Conservation (phyloP, 2,888 invertebrate genomes). For the Fabriciana adippe region DNA sequence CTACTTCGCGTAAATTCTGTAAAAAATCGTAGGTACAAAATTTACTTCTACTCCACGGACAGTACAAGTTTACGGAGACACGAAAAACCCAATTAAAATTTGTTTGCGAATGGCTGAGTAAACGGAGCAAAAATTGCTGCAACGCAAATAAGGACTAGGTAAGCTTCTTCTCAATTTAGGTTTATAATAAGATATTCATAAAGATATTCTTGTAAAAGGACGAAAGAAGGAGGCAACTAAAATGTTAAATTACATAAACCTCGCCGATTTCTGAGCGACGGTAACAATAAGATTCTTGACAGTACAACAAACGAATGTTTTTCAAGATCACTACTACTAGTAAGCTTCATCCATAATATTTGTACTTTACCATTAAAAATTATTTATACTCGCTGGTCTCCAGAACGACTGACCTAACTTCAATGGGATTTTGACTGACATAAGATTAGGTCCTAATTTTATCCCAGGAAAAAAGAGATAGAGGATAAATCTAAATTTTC, state of each 20-base stretch:
- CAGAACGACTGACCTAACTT: too few relatives aligned
- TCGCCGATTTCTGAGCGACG: conserved; percentile 42
- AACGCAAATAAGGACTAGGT: conserved; percentile 73
- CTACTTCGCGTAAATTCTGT: conserved; percentile 38
- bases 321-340: conserved; percentile 26
- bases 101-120: conserved; percentile 75
- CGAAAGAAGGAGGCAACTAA: conserved; percentile 64
- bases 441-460: too few relatives aligned
- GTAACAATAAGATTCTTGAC: conserved; percentile 45
- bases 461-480: too few relatives aligned
- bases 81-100: conserved; percentile 77
- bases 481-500: too few relatives aligned
- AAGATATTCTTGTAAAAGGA: conserved; percentile 64
- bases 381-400: too few relatives aligned
- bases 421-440: too few relatives aligned
- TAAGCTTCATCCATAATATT: conserved; percentile 17
- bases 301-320: conserved; percentile 26
- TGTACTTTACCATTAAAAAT: neutral
- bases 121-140: conserved; percentile 69
- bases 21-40: conserved; percentile 45
- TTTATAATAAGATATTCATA: conserved; percentile 77
- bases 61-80: conserved; percentile 68
- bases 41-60: conserved; percentile 56
- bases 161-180: conserved; percentile 74
- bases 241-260: conserved; percentile 66